phyloP scores from a whole-genome alignment of 2,888 invertebrate species.

The Drosophila paranaensis region DNA sequence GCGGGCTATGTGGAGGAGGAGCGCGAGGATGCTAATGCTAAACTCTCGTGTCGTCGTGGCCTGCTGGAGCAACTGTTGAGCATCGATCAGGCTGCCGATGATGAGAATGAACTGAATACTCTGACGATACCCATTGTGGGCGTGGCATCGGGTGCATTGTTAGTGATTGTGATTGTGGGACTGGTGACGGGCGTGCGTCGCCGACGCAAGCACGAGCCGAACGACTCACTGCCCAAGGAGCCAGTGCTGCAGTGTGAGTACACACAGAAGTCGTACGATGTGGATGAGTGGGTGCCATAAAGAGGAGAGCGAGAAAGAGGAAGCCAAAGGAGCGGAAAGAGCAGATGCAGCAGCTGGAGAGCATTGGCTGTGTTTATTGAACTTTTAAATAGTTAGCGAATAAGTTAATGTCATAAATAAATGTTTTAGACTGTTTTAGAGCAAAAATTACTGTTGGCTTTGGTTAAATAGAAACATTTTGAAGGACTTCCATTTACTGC shows the following conservation, averaged over 20 bases:
- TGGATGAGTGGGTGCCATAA: constrained; percentile 69
- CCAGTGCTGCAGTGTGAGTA: constrained; percentile 60
- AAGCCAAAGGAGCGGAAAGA: background rate
- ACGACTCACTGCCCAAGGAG: constrained; percentile 33
- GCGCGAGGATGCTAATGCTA: background rate
- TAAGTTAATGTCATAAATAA: constrained; percentile 51
- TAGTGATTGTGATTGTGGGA: constrained; percentile 50
- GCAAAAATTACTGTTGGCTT: background rate
- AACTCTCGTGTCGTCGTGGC: constrained; percentile 45
- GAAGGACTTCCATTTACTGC: background rate
- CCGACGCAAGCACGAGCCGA: constrained; percentile 9
- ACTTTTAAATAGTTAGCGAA: constrained; percentile 46
- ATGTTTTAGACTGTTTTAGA: constrained; percentile 34
- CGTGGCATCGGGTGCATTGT: constrained; percentile 49
- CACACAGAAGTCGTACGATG: constrained; percentile 61
- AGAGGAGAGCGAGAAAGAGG: background rate
- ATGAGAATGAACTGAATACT: constrained; percentile 60
- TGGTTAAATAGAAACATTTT: too few relatives aligned
- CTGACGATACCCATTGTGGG: constrained; percentile 66
- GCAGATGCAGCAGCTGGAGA: background rate
- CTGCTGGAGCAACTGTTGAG: constrained; percentile 53
- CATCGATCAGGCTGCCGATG: constrained; percentile 61
- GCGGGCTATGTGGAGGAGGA: constrained; percentile 51
- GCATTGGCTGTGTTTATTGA: constrained; percentile 64
- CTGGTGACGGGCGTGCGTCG: constrained; percentile 31